Base-by-base conservation (phyloP, 1,140 invertebrate species). In the Cydia splendana region DNA sequence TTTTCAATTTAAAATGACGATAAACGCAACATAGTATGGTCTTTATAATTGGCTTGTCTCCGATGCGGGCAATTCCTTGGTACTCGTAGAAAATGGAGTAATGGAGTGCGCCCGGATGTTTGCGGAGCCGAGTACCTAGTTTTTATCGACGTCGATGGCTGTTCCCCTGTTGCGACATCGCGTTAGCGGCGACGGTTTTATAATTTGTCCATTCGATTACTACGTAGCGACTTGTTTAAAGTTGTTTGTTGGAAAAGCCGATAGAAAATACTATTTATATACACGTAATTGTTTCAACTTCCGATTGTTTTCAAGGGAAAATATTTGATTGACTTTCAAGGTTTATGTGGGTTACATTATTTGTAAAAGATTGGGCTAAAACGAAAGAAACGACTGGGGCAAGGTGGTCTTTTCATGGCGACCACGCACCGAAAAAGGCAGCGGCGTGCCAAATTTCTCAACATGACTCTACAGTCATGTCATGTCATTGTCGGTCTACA, bases 41-140 rank as follows among this genome's bases (percentile, higher is more conserved):
- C 57, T 62, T 62, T 62, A 24, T 62, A 24, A 62, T 24, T 62
- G n/a, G 9, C 18, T 24, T 62, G 57, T 62, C 57, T 62, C 20
- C 57, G 20, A 62, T 62, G 20, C 57, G 57, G 57, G 57, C 20
- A 62, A 62, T 62, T 62, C 20, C 57, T 62, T 62, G 57, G 57
- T 62, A 62, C 57, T 62, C 57, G 57, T 24, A 62, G 20, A 62
- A 62, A 62, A 62, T 62, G 57, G 57, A 62, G 57, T 62, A 62
- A 62, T 62, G 20, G 57, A 62, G 57, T 62, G 57, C 57, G 57
- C 57, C 57, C 57, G 57, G 57, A 62, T 62, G 57, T 62, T 62
- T 62, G 57, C 57, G 18, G 57, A 62, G 57, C 18, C 9, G 57
- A 62, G 57, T 62, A 62, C 57, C 57, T 62, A 62, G 18, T 62